Base-by-base conservation (phyloP, 1,140 invertebrate genomes). In the Drosophila kepulauana region DNA sequence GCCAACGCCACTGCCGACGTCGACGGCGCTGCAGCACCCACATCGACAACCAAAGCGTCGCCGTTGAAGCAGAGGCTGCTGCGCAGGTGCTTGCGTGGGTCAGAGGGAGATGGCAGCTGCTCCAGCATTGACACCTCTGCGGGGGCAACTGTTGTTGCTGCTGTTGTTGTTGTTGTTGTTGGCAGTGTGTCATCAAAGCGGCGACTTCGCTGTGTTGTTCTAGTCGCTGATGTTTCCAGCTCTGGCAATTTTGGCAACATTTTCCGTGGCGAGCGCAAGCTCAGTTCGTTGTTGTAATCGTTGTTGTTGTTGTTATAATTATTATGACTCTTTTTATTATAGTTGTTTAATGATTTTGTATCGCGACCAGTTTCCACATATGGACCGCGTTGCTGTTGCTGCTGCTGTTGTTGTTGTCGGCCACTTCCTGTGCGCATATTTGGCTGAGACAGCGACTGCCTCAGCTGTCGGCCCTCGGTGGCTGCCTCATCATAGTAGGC, bases 41-140 rank as follows among this genome's bases (percentile, higher is more conserved):
- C 81, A 56, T 71, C 82, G 38, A 85, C 89, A 41, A 90, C 80
- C 49, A 91, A 61, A 59, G 86, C 91, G 70, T 90, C 90, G 74
- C 84, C 84, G 68, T 84, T 86, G 56, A 92, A 89, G 79, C 91
- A 92, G 75, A 92, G 82, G 59, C 87, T 92, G 81, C 91, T 92
- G 71, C 91, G 91, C 84, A 92, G 79, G 81, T 92, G 91, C 52
- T 91, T 91, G 68, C 82, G 89, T 48, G 79, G 75, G 71, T 81
- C 86, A 15, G 78, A 63, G 56, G 69, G 57, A 56, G 65, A 65
- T 10, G 59, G 66, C 20, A 48, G 52, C 28, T 30, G 33, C 30
- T 56, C 30, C 33, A 41, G 7, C 52, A 56, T 5, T 20, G 68
- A 63, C 59, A 59, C 59, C 68, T 73, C 69, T 30, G 46, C 43